Base-by-base conservation (phyloP, 1,140 invertebrate species). In the Goniozus legneri region DNA sequence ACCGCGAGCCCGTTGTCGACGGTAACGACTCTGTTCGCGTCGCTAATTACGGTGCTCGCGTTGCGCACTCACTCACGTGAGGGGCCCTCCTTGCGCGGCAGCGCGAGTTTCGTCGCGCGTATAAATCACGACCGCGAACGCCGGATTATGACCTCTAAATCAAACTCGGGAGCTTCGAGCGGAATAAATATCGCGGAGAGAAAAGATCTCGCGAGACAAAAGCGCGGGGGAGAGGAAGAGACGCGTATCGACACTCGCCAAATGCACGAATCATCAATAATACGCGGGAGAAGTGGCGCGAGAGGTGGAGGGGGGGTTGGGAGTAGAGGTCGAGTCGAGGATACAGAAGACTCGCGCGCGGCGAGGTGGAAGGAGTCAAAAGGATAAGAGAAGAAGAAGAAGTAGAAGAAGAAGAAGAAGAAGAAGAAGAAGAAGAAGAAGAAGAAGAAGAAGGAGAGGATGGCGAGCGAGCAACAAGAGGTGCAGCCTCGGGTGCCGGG, bases 401-500 rank as follows among this genome's bases (percentile, higher is more conserved):
- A 24, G 34, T 40, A 49, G 46, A 41, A 50, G 47, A 50, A 57
- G 54, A 55, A 31, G 24, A 21, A 49, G 51, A 36, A 34, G 31
- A 40, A 42, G 40, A 44, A 45, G 46, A 43, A 42, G 46, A 39
- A 46, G 60, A 59, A 54, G 47, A 55, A 55, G 60, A 49, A 48
- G 60, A 53, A 49, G 54, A 52, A 32, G 51, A 53, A 14, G 36
- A 52, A 61, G 62, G 66, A 61, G 53, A n/a, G n/a, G n/a, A n/a
- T n/a, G n/a, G n/a, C n/a, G n/a, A n/a, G n/a, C n/a, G n/a, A 67
- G 62, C 62, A 69, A 67, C 56, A 61, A 65, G 60, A 68, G 64
- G 58, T 52, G 60, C 64, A 70, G 71, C 68, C 67, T 71, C 69
- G 63, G 67, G 71, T 71, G 67, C 69, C 71, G 71, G 70, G 71